Conservation (phyloP, 2,797 vertebrate species). For the Myripristis jacobus region DNA sequence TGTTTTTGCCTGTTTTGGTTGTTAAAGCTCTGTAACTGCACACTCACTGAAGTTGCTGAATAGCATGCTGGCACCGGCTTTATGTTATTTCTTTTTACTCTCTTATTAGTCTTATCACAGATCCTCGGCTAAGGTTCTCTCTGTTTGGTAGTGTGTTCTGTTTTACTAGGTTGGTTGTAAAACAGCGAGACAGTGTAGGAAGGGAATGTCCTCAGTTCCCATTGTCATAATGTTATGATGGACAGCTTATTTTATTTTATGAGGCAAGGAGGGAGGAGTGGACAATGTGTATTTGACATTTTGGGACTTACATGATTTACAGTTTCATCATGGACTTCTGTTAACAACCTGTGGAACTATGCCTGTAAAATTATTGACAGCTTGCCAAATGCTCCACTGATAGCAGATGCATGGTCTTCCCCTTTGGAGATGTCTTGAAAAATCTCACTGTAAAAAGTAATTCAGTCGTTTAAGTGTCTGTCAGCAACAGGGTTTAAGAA, state of each 20-base stretch:
- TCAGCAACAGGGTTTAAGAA: background rate
- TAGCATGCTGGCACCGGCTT: background rate
- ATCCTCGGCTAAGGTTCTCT: background rate
- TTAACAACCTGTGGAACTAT: conserved; percentile 33
- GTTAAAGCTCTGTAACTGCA: background rate
- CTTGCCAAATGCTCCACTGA: conserved; percentile 8
- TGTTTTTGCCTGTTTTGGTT: conserved; percentile 23
- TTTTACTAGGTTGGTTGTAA: background rate
- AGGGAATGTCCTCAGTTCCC: background rate
- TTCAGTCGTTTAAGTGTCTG: background rate
- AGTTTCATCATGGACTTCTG: conserved; percentile 11
- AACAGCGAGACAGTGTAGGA: background rate
- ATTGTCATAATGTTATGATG: background rate
- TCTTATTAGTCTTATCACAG: background rate
- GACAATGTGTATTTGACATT: conserved; percentile 11
- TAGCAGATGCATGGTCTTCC: background rate
- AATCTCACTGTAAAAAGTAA: background rate
- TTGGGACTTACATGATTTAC: conserved; percentile 25
- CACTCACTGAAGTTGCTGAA: conserved; percentile 6
- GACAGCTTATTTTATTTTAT: conserved; percentile 19
- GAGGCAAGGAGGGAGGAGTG: background rate
- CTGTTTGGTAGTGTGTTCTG: background rate
- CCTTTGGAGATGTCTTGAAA: background rate
- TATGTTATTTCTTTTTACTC: background rate
- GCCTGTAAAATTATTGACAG: conserved; percentile 14